phyloP scores from a whole-genome alignment of 2,797 vertebrate species.

The Podargus strigoides region DNA sequence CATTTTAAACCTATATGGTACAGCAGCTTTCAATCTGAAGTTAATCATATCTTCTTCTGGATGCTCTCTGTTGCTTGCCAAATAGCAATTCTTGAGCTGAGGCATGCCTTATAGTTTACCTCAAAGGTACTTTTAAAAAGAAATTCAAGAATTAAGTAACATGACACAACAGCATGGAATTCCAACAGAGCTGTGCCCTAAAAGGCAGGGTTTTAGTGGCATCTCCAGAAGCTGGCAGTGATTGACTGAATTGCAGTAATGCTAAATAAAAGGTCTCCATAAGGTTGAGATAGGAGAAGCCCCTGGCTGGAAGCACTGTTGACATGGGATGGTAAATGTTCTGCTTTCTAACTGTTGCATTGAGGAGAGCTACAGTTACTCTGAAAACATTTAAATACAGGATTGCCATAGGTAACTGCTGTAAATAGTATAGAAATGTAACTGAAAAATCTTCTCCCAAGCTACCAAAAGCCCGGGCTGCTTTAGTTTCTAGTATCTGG shows the following conservation, averaged over 20 bases:
- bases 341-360: not conserved
- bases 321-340: not conserved
- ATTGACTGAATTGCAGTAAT: not conserved
- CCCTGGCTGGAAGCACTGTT: not conserved
- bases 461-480: not conserved
- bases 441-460: not conserved
- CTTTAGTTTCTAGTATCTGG: not conserved
- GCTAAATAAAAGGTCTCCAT: not conserved
- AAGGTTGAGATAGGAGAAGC: not conserved
- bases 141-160: not conserved
- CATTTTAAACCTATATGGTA: not conserved
- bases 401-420: not conserved
- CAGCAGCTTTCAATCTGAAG: not conserved
- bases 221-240: not conserved
- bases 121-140: not conserved
- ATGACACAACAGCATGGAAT: not conserved
- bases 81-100: not conserved
- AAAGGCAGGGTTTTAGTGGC: not conserved
- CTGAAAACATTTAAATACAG: not conserved
- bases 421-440: not conserved
- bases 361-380: not conserved
- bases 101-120: not conserved
- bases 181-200: not conserved
- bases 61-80: not conserved
- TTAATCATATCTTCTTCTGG: not conserved